A percentile compares a stretch with the other conserved stretches of the same genome.
phyloP scores from a whole-genome alignment of 2,797 vertebrate species.

The Heterohyrax brucei region DNA sequence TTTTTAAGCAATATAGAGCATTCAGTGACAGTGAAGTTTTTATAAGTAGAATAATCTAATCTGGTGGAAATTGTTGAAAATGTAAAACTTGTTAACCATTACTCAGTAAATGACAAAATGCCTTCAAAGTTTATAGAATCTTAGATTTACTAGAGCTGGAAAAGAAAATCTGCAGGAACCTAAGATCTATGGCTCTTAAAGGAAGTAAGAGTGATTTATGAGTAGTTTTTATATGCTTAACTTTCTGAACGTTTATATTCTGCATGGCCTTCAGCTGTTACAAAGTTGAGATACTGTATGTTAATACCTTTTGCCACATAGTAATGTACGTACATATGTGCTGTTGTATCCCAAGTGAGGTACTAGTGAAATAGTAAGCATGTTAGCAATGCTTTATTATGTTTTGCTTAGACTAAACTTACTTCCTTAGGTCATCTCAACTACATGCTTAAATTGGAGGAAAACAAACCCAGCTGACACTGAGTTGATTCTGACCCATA shows the following conservation, averaged over 20 bases:
- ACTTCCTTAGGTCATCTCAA: slow-evolving; percentile 55
- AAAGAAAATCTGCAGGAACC: neutral
- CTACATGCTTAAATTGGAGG: slow-evolving; percentile 42
- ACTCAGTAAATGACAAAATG: slow-evolving; percentile 6
- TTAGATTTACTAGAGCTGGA: neutral
- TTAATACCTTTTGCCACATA: slow-evolving; percentile 1
- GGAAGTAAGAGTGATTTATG: neutral
- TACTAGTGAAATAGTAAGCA: slow-evolving; percentile 2
- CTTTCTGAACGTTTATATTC: slow-evolving; percentile 28
- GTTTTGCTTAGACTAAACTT: slow-evolving; percentile 15
- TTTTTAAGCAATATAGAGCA: neutral
- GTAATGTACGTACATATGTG: neutral
- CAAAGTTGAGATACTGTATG: neutral
- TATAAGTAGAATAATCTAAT: neutral
- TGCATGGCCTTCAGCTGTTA: neutral
- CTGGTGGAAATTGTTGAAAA: slow-evolving; percentile 44
- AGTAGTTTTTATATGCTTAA: neutral
- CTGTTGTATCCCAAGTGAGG: neutral
- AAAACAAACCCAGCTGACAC: no score
- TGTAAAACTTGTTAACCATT: slow-evolving; percentile 20
- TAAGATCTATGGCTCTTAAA: slow-evolving; percentile 8
- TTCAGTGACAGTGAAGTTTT: slow-evolving; percentile 34
- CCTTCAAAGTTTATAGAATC: slow-evolving; percentile 23
- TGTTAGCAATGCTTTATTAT: slow-evolving; percentile 37
- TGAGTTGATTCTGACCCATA: no score